phyloP scores from a whole-genome alignment of 2,888 invertebrate species.

The Papilio demoleus region DNA sequence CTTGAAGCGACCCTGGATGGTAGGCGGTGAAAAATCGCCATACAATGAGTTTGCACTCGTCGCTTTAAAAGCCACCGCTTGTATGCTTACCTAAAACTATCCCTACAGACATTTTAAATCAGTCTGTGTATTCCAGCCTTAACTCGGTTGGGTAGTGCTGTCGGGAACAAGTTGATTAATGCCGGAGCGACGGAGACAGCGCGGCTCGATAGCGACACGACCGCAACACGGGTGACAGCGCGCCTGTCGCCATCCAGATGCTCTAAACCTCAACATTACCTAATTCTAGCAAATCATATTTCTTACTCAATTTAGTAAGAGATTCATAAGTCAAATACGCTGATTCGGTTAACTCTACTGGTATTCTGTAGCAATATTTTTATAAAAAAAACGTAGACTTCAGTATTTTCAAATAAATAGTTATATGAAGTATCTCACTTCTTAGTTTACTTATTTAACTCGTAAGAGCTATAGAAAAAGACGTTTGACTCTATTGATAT shows the following conservation, averaged over 20 bases:
- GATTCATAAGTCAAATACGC: neutral
- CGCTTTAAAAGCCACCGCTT: neutral
- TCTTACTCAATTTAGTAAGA: neutral
- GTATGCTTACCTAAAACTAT: neutral
- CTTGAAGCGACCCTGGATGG: neutral
- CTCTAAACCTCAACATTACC: neutral
- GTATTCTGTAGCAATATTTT: too few relatives aligned
- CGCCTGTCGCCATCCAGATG: constrained; percentile 18
- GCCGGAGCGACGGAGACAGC: constrained; percentile 9
- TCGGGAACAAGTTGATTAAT: constrained; percentile 23
- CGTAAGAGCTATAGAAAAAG: too few relatives aligned
- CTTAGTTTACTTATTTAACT: too few relatives aligned
- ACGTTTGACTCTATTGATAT: too few relatives aligned
- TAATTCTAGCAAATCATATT: neutral
- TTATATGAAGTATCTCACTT: too few relatives aligned
- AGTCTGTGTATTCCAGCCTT: neutral
- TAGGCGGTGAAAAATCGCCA: neutral
- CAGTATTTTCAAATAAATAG: too few relatives aligned
- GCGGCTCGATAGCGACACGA: constrained; percentile 19
- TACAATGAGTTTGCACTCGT: neutral
- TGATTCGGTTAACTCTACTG: too few relatives aligned
- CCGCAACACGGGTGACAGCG: constrained; percentile 9
- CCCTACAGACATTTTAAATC: neutral
- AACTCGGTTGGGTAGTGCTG: neutral
- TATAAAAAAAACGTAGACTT: too few relatives aligned